Conservation (phyloP, 1,140 invertebrate genomes). For the Papilio polytes region DNA sequence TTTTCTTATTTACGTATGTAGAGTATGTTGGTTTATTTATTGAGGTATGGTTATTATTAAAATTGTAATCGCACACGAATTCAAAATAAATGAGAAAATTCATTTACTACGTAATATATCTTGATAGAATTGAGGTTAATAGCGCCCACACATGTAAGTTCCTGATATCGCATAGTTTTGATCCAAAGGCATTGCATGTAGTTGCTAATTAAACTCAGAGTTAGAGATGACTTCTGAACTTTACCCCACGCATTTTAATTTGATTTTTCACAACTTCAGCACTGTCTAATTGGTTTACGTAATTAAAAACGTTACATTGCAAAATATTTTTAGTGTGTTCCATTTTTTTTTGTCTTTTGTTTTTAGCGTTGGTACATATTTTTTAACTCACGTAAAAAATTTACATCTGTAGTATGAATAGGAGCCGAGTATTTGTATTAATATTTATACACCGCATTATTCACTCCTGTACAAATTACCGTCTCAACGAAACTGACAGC, state of each 20-base stretch:
- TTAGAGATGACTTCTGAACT: neutral
- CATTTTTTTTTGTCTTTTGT: neutral
- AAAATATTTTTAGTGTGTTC: neutral
- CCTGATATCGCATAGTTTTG: neutral
- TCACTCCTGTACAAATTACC: conserved; percentile 7
- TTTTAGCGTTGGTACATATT: neutral
- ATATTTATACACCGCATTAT: conserved; percentile 11
- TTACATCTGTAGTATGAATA: neutral
- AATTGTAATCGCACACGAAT: neutral
- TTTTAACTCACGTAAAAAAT: neutral
- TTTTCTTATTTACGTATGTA: neutral
- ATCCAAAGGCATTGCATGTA: neutral
- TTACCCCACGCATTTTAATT: neutral
- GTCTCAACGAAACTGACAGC: conserved; percentile 2
- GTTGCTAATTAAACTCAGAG: neutral
- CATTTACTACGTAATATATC: neutral
- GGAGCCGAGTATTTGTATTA: neutral
- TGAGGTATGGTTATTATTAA: neutral
- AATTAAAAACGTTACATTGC: neutral
- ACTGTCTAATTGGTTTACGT: neutral
- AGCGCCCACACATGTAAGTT: neutral
- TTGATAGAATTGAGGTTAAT: no score
- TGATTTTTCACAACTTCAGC: neutral
- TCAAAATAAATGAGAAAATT: neutral
- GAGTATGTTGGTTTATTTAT: neutral